phyloP scores from a whole-genome alignment of 2,113 vertebrate genomes.

The Chrysochloris asiatica region DNA sequence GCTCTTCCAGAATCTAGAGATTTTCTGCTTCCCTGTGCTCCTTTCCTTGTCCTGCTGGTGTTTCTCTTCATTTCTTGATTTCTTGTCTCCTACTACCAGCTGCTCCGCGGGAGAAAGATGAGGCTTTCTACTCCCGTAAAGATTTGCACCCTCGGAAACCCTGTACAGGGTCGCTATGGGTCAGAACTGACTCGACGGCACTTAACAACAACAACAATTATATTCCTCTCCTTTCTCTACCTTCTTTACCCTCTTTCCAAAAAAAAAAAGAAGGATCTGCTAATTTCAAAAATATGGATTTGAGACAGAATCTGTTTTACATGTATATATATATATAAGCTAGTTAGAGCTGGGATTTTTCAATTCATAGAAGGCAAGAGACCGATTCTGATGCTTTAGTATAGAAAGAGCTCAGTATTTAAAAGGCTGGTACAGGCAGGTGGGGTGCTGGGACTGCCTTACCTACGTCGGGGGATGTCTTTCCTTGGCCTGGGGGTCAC shows the following conservation, averaged over 20 bases:
- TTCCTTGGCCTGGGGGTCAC: neutral
- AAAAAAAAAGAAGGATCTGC: neutral
- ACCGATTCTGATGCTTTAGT: neutral
- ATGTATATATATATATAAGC: neutral
- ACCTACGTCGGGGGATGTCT: neutral
- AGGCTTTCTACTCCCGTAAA: too few species aligned
- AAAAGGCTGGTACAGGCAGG: neutral
- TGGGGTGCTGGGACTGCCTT: neutral
- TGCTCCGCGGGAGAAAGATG: too few species aligned
- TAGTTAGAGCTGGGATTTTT: neutral
- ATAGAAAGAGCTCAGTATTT: neutral
- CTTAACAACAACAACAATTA: too few species aligned
- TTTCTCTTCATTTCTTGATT: neutral
- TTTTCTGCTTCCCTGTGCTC: neutral
- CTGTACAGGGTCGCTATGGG: too few species aligned
- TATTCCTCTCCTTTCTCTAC: neutral
- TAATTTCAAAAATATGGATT: neutral
- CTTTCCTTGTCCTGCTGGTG: neutral
- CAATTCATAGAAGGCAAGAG: neutral
- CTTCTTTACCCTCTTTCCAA: neutral
- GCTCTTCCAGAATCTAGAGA: neutral
- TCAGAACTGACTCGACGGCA: too few species aligned
- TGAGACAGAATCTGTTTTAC: slow-evolving; percentile 6
- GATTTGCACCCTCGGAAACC: too few species aligned
- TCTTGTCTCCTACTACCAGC: neutral